These are phyloP conservation scores for Netelia melanura DNA, from an alignment of 2,888 invertebrate genomes.

Conservation along the genomic window DNA sequence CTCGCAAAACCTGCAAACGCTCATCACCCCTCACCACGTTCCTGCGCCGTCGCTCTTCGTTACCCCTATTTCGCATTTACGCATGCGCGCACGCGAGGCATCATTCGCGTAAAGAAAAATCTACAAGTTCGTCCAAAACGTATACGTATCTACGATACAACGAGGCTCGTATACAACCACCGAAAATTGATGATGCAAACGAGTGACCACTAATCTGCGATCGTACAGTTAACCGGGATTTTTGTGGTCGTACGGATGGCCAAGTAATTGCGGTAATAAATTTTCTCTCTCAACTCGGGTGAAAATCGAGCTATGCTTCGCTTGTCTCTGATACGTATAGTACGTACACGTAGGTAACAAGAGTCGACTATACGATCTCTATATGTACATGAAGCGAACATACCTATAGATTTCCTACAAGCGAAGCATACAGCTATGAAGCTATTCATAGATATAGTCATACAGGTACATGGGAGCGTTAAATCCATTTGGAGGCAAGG, in stretches of 20 bases:
- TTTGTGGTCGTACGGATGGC: slow-evolving; percentile 72
- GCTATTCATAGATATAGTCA: neutral
- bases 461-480: neutral
- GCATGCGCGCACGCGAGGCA: neutral
- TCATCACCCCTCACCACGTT: too few species aligned
- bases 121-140: neutral
- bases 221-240: slow-evolving; percentile 75
- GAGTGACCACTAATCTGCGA: slow-evolving; percentile 76
- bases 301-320: slow-evolving; percentile 46
- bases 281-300: slow-evolving; percentile 63
- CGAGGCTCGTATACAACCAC: slow-evolving; percentile 13
- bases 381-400: neutral
- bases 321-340: slow-evolving; percentile 19
- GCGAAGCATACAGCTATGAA: neutral
- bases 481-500: slow-evolving; percentile 15
- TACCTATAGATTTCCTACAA: neutral
- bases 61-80: neutral
- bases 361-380: neutral
- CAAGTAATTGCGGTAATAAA: slow-evolving; percentile 78
- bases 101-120: slow-evolving; percentile 4
- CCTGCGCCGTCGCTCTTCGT: too few species aligned
- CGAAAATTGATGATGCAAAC: slow-evolving; percentile 76
- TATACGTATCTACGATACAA: neutral
- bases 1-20: neutral
- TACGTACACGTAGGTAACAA: neutral